Conservation (phyloP, 2,888 invertebrate genomes). For the Nomada fabriciana region DNA sequence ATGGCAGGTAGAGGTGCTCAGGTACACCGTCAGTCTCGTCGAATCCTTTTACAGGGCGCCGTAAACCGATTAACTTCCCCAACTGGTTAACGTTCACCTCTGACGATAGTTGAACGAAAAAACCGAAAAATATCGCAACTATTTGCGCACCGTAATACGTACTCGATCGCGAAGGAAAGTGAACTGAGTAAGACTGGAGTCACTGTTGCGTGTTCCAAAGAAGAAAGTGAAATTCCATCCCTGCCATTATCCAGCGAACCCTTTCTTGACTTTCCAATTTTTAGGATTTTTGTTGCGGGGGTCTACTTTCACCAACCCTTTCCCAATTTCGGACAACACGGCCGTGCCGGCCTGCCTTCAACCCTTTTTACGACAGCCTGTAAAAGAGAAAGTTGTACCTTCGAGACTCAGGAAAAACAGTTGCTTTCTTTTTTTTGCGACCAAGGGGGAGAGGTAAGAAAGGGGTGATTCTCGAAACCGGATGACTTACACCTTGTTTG, state of each 20-base stretch:
- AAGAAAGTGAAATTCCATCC: constrained; percentile 79
- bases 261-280: constrained; percentile 77
- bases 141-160: constrained; percentile 3
- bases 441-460: too few relatives aligned
- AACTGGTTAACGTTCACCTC: constrained; percentile 26
- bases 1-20: constrained; percentile 33
- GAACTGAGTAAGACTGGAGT: constrained; percentile 62
- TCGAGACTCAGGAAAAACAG: constrained; percentile 7
- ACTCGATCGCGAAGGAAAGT: constrained; percentile 45
- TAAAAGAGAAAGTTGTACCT: constrained; percentile 54
- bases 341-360: constrained; percentile 53
- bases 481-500: constrained; percentile 54
- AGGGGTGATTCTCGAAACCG: constrained; percentile 6
- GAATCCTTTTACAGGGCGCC: constrained; percentile 72
- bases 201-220: constrained; percentile 8
- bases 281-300: constrained; percentile 66
- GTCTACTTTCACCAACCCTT: constrained; percentile 66
- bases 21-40: neutral
- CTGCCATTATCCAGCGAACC: constrained; percentile 67
- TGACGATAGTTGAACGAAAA: neutral
- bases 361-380: constrained; percentile 71
- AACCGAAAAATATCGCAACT: neutral
- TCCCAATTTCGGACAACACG: constrained; percentile 40
- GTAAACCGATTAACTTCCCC: constrained; percentile 76
- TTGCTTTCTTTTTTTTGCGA: neutral